phyloP scores from a whole-genome alignment of 2,888 invertebrate species.

The Lycaena phlaeas region DNA sequence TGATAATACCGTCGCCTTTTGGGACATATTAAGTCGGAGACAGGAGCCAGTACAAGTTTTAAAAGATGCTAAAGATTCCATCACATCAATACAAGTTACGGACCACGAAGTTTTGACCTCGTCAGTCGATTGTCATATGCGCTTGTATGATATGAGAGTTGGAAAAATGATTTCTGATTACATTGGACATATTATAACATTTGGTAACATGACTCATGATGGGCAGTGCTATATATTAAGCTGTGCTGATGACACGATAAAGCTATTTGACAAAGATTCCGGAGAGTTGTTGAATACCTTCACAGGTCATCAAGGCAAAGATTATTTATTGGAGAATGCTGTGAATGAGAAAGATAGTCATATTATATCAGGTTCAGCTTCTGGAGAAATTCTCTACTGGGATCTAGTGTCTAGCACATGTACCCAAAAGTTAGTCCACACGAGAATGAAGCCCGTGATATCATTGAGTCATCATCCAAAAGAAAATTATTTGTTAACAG shows the following conservation, averaged over 20 bases:
- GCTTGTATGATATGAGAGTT: conserved; percentile 92
- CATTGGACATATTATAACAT: conserved; percentile 89
- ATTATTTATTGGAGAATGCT: conserved; percentile 90
- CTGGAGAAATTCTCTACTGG: conserved; percentile 90
- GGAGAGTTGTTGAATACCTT: conserved; percentile 76
- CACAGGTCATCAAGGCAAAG: conserved; percentile 85
- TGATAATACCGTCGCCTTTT: conserved; percentile 93
- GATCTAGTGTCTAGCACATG: conserved; percentile 83
- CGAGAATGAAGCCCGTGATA: conserved; percentile 77
- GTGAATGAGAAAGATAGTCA: conserved; percentile 88
- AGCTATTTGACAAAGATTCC: conserved; percentile 87
- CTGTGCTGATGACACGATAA: conserved; percentile 86
- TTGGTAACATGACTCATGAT: conserved; percentile 89
- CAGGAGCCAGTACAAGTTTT: conserved; percentile 73
- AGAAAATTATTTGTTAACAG: conserved; percentile 79
- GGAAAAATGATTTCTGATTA: conserved; percentile 89
- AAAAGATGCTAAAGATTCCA: conserved; percentile 94
- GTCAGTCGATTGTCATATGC: conserved; percentile 89
- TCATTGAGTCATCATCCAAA: conserved; percentile 88
- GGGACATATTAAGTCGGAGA: conserved; percentile 78
- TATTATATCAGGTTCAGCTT: conserved; percentile 91
- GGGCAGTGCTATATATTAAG: conserved; percentile 92
- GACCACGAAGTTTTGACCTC: conserved; percentile 92
- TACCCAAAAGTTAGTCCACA: conserved; percentile 61
- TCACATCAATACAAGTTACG: conserved; percentile 84